Base-by-base conservation (phyloP, 1,140 invertebrate species). In the Eufriesea mexicana region DNA sequence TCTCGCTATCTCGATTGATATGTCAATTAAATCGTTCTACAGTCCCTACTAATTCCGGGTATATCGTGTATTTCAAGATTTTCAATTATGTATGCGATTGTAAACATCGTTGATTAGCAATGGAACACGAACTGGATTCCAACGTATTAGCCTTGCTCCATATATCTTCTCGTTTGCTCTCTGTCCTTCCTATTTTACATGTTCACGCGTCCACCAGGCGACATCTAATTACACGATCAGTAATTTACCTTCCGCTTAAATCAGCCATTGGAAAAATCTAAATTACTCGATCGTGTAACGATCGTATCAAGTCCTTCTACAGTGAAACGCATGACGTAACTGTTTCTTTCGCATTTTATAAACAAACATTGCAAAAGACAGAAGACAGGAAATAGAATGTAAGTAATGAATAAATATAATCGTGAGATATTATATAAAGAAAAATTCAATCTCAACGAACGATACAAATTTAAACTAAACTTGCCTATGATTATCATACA, bases 171-270 rank as follows among this genome's bases (percentile, higher is more conserved):
- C 66, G 51, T 77, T 67, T 35, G 20, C 23, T 68, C 28, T 28
- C 45, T 25, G 47, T 55, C 25, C 47, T 82, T 49, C 23, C 51
- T 51, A 47, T 49, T 68, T 51, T 74, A 45, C 51, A 74, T 73
- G 74, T 86, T 79, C 79, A 67, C 59, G 45, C 20, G 62, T 81
- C 57, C 72, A 72, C 54, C 7, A 51, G 47, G 8, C 67, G 42
- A 77, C 84, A 67, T 73, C 79, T 68, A 83, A 86, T 87, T 79
- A 83, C 45, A 51, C 74, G 54, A 71, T 18, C 42, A 35, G 74
- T 64, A 70, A 82, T 49, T 74, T 18, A 54, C 57, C 54, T 59
- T 64, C 23, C 16, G 23, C 35, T 62, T 47, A 57, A 49, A 72
- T 54, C 59, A 62, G 23, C 51, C 83, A 28, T 25, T 28, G 20